These are phyloP conservation scores for human DNA, from an alignment of 2,113 vertebrate species.

Conservation along the genomic window DNA sequence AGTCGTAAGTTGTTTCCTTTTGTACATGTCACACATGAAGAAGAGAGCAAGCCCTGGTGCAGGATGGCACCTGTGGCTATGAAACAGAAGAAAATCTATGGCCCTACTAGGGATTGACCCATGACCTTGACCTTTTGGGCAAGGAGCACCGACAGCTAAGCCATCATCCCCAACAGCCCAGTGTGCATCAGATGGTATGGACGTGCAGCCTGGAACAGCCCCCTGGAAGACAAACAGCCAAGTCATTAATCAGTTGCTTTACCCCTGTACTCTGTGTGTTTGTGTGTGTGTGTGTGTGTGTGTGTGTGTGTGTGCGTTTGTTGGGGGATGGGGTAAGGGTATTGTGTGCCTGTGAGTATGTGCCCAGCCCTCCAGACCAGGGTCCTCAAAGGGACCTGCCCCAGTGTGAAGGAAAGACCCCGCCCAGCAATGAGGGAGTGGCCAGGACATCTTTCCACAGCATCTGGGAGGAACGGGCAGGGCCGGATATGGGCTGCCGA, in stretches of 20 bases:
- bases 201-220: background rate
- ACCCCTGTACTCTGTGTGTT: background rate
- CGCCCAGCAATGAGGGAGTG: constrained; percentile 60
- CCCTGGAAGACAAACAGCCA: background rate
- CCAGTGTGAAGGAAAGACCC: constrained; percentile 70
- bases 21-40: background rate
- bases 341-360: background rate
- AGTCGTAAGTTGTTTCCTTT: background rate
- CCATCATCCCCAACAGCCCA: background rate
- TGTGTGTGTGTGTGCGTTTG: background rate
- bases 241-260: background rate
- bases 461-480: constrained; percentile 77
- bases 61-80: background rate
- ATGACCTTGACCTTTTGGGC: background rate
- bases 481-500: constrained; percentile 72
- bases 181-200: background rate
- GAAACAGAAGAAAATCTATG: constrained; percentile 23
- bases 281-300: background rate
- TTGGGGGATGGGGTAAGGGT: background rate
- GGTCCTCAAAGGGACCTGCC: constrained; percentile 51
- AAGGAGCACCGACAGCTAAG: background rate
- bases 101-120: background rate
- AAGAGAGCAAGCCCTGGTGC: background rate
- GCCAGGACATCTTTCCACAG: constrained; percentile 75
- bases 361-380: constrained; percentile 26